Evolutionary conservation across 2,797 vertebrate species (phyloP).

Genomic region (Miichthys miiuy): DNA sequence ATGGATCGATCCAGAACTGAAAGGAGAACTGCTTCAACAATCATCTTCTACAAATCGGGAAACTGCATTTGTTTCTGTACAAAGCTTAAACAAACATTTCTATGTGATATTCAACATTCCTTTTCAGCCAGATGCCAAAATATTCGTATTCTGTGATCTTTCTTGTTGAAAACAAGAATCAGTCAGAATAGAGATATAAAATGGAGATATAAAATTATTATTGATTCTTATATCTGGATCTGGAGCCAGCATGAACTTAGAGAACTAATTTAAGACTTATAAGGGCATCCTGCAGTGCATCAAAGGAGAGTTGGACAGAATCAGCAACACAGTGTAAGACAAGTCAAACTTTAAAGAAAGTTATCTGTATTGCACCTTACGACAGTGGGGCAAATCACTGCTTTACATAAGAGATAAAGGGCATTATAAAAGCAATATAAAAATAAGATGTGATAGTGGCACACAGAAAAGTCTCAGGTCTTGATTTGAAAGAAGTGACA

Average conservation of each 20-base stretch:
- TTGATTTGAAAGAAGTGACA: neutral
- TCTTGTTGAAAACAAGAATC: constrained; percentile 2
- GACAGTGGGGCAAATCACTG: neutral
- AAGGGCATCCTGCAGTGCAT: neutral
- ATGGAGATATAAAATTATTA: neutral
- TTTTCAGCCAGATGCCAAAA: neutral
- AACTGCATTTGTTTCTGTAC: neutral
- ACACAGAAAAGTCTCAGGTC: neutral
- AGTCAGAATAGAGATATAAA: too few relatives aligned
- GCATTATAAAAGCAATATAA: neutral
- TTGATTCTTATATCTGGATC: neutral
- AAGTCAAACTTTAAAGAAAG: neutral
- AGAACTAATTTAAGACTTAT: neutral
- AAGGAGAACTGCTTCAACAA: neutral
- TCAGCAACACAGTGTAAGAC: too few relatives aligned
- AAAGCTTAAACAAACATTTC: neutral
- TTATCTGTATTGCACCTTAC: neutral
- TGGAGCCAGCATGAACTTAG: neutral
- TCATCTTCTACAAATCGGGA: neutral
- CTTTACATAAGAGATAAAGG: neutral
- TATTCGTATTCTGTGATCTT: constrained; percentile 6
- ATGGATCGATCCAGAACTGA: neutral
- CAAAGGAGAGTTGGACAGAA: neutral
- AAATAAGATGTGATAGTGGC: neutral
- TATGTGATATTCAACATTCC: too few relatives aligned